Base-by-base conservation (phyloP, 2,888 invertebrate genomes). In the Salticus scenicus region DNA sequence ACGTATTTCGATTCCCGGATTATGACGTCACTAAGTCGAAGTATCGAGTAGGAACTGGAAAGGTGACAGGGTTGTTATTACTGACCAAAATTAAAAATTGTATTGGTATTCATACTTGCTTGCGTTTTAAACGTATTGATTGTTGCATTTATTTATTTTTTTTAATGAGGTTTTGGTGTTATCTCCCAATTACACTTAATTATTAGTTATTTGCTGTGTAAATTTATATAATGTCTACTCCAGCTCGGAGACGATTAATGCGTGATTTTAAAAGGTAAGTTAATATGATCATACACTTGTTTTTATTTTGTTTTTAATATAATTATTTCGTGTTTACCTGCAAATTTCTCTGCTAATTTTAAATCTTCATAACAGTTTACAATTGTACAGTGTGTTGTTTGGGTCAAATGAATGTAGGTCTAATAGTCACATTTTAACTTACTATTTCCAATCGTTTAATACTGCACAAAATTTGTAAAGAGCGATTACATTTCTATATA, bases 231-330 rank as follows among this genome's bases (percentile, higher is more conserved):
- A 89, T 89, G 89, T 89, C 89, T 66, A 89, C 89, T 84, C 89
- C 89, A 77, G 89, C 89, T 74, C 88, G 89, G 81, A 88, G 89
- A 87, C 87, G 89, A 85, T 83, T 89, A 64, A 89, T 89, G 89
- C 78, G 89, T 64, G 89, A 89, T 87, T 89, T 89, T 80, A 89
- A 89, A 85, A 87, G 88, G 88, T 85, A 86, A 76, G 64, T 85
- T 66, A 69, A n/a, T 69, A 63, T 41, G 12, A 67, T 27, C 33
- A 14, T 27, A 71, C 14, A n/a, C 28, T 31, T 51, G 57, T 57
- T 57, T 69, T 63, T 63, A 28, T 63, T 0, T 17, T 47, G 7
- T 47, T 70, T 27, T 41, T 37, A 41, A 20, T 12, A 20, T 69
- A 41, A 12, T 31, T 67, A 28, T 70, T 70, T 24, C 24, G 33